Base-by-base conservation (phyloP, 2,888 invertebrate species). In the Neocrepidodera transversa region DNA sequence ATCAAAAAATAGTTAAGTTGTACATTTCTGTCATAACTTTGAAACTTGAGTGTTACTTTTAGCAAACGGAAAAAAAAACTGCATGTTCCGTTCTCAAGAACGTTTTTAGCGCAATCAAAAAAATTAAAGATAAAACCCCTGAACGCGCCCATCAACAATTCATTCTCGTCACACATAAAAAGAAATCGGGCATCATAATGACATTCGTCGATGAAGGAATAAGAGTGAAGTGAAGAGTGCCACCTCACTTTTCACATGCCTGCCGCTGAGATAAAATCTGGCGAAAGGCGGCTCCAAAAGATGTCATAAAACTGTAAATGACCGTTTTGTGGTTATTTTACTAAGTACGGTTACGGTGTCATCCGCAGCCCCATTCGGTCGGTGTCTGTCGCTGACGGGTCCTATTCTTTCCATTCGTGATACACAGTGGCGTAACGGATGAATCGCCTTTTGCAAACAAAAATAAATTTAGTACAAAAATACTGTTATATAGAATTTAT, bases 311-410 rank as follows among this genome's bases (percentile, higher is more conserved):
- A 76, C 71, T 74, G 75, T 72, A 76, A 78, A 76, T 76, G 76
- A 75, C 76, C 76, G 69, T 76, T 76, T 74, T 74, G 76, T 71
- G 76, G 76, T 78, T 76, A 76, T 77, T 77, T 76, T 73, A 76
- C 76, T 77, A 76, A 77, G 77, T 76, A 77, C 54, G 76, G 74
- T 76, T 45, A 45, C 74, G 76, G 74, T 76, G 76, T 76, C 77
- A 78, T 77, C 74, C 72, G 68, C 74, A 76, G 74, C 69, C 72
- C 75, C 71, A 73, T 75, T 72, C 71, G 69, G 73, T 73, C 68
- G 69, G 70, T 72, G 73, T 73, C 75, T 74, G 70, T 64, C 64
- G 65, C 65, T 67, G 71, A 70, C 68, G 64, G 68, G 23, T 58
- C 48, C 53, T 53, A 52, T 47, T 47, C 52, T 51, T 55, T 56